Evolutionary conservation across 2,888 invertebrate species (phyloP).

Genomic region (Ischnus inquisitorius): DNA sequence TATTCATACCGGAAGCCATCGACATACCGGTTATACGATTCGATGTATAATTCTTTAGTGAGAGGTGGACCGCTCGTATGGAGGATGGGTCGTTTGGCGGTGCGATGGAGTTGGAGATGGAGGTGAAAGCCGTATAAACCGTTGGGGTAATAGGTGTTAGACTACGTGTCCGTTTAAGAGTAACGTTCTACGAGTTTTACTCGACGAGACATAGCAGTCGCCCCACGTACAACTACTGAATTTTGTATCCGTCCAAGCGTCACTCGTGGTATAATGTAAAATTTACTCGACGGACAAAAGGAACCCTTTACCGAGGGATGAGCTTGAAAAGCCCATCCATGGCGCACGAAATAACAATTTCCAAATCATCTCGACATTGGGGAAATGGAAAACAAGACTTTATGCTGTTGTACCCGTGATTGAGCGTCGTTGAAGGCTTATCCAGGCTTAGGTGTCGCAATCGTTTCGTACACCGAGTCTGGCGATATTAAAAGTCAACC

Average conservation of each 20-base stretch:
- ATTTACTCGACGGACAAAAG: conserved; percentile 2
- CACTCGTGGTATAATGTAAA: conserved; percentile 28
- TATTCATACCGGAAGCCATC: neutral
- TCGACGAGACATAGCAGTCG: conserved; percentile 18
- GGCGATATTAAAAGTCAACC: conserved; percentile 31
- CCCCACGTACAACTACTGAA: conserved; percentile 53
- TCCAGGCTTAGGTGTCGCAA: neutral
- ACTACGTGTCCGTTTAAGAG: conserved; percentile 62
- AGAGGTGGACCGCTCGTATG: neutral
- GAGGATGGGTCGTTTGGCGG: conserved; percentile 7
- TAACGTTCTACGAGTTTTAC: conserved; percentile 42
- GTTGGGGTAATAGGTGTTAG: conserved; percentile 52
- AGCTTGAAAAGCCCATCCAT: neutral
- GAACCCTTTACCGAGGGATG: neutral
- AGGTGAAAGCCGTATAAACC: conserved; percentile 46
- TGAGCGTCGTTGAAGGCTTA: neutral
- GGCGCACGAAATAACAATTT: neutral
- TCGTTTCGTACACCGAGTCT: neutral
- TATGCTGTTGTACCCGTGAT: neutral
- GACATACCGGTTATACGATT: conserved; percentile 23
- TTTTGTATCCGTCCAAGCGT: conserved; percentile 22
- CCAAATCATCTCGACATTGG: neutral
- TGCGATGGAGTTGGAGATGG: neutral
- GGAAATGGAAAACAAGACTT: neutral
- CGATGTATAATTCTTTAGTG: conserved; percentile 36